Conservation (phyloP, 2,113 vertebrate genomes). For the Alaudala cheleensis region DNA sequence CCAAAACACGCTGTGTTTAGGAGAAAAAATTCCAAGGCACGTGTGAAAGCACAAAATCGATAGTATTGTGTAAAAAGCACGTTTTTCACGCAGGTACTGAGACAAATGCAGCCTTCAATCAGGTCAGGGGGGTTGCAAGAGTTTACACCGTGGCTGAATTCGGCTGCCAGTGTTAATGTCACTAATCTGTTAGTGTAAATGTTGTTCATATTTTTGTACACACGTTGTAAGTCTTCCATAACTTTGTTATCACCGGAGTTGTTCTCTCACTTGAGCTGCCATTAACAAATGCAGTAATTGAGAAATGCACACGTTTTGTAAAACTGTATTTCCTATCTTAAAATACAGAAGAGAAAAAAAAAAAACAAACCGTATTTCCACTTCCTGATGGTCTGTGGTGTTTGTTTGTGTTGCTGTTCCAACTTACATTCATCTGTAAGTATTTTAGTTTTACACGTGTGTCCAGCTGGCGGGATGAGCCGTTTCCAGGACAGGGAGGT, state of each 20-base stretch:
- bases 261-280: not conserved
- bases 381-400: not conserved
- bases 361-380: not conserved
- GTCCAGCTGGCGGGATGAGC: accelerated
- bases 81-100: not conserved
- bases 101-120: not conserved
- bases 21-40: not conserved
- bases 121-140: not conserved
- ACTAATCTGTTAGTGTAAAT: not conserved
- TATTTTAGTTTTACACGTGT: not conserved
- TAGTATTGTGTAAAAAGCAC: not conserved
- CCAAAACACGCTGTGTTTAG: accelerated
- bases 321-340: not conserved
- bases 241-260: not conserved
- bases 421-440: not conserved
- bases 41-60: not conserved
- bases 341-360: not conserved
- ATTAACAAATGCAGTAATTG: not conserved
- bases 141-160: not conserved
- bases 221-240: not conserved
- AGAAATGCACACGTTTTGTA: not conserved
- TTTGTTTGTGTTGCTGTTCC: not conserved
- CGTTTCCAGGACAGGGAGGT: accelerated
- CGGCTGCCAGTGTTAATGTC: not conserved
- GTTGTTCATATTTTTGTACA: constrained; percentile 11